These are phyloP conservation scores for Galbula dea DNA, from an alignment of 2,113 vertebrate genomes.

Conservation along the genomic window DNA sequence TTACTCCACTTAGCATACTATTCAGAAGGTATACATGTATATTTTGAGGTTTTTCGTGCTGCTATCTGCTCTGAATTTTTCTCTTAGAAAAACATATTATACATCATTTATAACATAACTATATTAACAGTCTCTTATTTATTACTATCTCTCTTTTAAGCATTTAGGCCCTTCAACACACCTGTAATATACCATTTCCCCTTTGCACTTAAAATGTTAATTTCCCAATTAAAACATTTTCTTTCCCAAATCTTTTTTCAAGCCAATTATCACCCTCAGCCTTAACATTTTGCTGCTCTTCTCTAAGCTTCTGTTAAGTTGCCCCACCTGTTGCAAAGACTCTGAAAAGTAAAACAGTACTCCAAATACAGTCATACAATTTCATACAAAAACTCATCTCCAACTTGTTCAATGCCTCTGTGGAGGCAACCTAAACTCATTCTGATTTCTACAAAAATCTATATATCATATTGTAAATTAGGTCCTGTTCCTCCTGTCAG, in stretches of 20 bases:
- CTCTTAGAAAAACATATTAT: no score
- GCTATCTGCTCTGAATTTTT: neutral
- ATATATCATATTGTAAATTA: neutral
- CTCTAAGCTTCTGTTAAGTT: neutral
- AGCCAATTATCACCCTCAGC: neutral
- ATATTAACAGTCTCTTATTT: neutral
- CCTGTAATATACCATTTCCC: neutral
- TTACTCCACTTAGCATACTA: neutral
- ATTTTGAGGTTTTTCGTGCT: neutral
- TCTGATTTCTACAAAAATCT: neutral
- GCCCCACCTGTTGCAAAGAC: slow-evolving; percentile 1
- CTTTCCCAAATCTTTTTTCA: neutral
- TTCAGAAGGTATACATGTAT: neutral
- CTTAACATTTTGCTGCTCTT: neutral
- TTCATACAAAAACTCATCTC: neutral
- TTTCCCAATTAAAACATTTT: neutral
- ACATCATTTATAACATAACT: no score
- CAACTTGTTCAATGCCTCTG: neutral
- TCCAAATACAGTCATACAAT: neutral
- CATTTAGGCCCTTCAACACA: neutral
- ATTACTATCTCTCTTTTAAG: neutral
- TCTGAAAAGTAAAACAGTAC: neutral
- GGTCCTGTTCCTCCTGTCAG: slow-evolving; percentile 11
- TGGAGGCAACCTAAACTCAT: neutral
- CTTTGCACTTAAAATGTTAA: neutral